These are phyloP conservation scores for Acrobasis repandana DNA, from an alignment of 2,888 invertebrate genomes.

Conservation along the genomic window DNA sequence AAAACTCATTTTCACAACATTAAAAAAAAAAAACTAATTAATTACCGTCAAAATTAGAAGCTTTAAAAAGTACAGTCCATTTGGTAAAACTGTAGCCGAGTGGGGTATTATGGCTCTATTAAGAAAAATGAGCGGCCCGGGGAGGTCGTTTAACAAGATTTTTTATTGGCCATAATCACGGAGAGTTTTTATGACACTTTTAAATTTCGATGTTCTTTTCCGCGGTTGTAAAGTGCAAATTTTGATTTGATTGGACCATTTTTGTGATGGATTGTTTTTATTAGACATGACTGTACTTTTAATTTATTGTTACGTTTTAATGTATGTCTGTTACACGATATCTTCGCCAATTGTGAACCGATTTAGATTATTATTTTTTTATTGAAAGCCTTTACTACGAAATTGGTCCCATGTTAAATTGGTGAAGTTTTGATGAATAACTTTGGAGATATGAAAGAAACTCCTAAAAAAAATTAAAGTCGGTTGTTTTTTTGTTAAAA, in stretches of 20 bases:
- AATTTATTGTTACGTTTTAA: background rate
- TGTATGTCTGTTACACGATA: background rate
- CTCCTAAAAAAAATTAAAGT: too few relatives aligned
- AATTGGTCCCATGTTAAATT: too few relatives aligned
- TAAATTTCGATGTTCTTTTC: background rate
- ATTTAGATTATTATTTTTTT: too few relatives aligned
- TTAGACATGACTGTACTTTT: background rate
- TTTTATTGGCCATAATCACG: slow-evolving; percentile 29
- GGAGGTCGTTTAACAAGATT: slow-evolving; percentile 38
- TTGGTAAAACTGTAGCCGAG: slow-evolving; percentile 59
- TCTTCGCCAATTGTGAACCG: background rate
- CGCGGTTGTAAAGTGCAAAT: slow-evolving; percentile 31
- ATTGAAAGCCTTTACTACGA: too few relatives aligned
- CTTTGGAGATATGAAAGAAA: too few relatives aligned
- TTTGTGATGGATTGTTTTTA: background rate
- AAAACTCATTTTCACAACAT: slow-evolving; percentile 17
- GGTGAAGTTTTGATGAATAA: too few relatives aligned
- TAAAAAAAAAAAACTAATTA: slow-evolving; percentile 54
- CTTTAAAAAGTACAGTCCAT: slow-evolving; percentile 66
- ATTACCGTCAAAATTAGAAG: slow-evolving; percentile 70
- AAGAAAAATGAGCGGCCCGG: slow-evolving; percentile 54
- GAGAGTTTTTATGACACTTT: slow-evolving; percentile 16
- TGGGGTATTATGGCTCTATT: slow-evolving; percentile 61
- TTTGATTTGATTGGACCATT: slow-evolving; percentile 3
- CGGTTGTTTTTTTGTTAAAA: too few relatives aligned